Percentiles rank a stretch among this genome's conserved stretches.
Evolutionary conservation across 2,888 invertebrate genomes (phyloP).

Genomic region (Tyria jacobaeae): DNA sequence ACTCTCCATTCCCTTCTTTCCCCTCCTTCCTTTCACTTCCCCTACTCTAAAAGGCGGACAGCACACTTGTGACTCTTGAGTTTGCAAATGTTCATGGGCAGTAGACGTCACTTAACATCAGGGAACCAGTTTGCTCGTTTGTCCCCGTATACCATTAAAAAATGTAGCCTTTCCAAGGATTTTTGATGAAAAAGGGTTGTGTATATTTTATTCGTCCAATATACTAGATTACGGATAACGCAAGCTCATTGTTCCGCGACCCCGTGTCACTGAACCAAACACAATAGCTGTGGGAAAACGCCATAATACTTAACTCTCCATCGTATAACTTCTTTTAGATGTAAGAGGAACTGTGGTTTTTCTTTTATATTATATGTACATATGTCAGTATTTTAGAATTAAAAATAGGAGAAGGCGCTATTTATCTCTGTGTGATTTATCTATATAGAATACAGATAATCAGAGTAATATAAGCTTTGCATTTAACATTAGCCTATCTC

Average conservation of each 20-base stretch:
- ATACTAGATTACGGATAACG: conserved; percentile 51
- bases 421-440: too few relatives aligned
- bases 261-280: conserved; percentile 72
- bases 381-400: background rate
- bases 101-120: too few relatives aligned
- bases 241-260: conserved; percentile 42
- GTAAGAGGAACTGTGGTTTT: conserved; percentile 7
- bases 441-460: too few relatives aligned
- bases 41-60: too few relatives aligned
- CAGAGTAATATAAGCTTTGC: too few relatives aligned
- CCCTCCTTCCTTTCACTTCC: too few relatives aligned
- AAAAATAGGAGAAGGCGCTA: background rate
- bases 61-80: too few relatives aligned
- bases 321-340: conserved; percentile 22
- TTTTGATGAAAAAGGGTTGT: background rate
- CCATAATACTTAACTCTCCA: conserved; percentile 38
- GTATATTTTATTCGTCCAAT: conserved; percentile 27
- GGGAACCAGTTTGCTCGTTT: too few relatives aligned
- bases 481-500: too few relatives aligned
- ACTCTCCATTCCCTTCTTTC: too few relatives aligned
- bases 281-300: conserved; percentile 63
- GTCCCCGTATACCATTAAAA: too few relatives aligned
- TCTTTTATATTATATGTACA: background rate
- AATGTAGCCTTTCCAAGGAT: background rate
- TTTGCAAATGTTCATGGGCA: too few relatives aligned